These are phyloP conservation scores for Cepphus grylle DNA, from an alignment of 2,113 vertebrate genomes.

Conservation along the genomic window DNA sequence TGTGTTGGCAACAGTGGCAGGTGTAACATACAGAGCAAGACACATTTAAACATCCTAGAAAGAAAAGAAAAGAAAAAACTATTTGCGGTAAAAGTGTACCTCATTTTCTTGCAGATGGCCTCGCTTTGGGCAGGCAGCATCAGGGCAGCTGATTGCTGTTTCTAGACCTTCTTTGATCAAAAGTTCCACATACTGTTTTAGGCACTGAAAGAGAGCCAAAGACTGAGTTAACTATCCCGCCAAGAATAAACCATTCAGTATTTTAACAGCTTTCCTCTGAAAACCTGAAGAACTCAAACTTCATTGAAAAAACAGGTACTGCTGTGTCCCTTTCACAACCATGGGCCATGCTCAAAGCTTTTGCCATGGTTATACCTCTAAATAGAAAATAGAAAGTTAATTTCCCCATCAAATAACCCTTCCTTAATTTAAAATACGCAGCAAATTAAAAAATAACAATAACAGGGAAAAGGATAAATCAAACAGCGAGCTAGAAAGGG, in stretches of 20 bases:
- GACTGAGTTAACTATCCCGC: neutral
- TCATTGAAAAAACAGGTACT: neutral
- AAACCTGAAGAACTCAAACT: neutral
- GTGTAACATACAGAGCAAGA: neutral
- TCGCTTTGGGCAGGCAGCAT: conserved; percentile 93
- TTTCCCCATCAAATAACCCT: neutral
- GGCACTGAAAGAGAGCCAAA: conserved; percentile 81
- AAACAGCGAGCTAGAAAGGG: neutral
- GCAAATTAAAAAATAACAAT: neutral
- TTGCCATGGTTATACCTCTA: neutral
- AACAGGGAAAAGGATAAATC: neutral
- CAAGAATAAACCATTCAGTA: neutral
- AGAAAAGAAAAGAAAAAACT: neutral
- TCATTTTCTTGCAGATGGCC: conserved; percentile 94
- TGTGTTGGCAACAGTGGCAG: neutral
- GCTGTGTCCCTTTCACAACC: neutral
- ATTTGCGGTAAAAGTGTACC: conserved; percentile 63
- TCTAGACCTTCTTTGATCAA: conserved; percentile 97
- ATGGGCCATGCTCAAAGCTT: neutral
- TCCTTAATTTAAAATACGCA: neutral
- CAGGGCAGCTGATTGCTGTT: conserved; percentile 95
- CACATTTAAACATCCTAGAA: neutral
- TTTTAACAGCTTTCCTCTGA: neutral
- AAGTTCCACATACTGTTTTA: conserved; percentile 98
- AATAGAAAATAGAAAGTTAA: neutral